These are phyloP conservation scores for Pseudomyrmex cubaensis DNA, from an alignment of 1,140 invertebrate species.

Conservation along the genomic window DNA sequence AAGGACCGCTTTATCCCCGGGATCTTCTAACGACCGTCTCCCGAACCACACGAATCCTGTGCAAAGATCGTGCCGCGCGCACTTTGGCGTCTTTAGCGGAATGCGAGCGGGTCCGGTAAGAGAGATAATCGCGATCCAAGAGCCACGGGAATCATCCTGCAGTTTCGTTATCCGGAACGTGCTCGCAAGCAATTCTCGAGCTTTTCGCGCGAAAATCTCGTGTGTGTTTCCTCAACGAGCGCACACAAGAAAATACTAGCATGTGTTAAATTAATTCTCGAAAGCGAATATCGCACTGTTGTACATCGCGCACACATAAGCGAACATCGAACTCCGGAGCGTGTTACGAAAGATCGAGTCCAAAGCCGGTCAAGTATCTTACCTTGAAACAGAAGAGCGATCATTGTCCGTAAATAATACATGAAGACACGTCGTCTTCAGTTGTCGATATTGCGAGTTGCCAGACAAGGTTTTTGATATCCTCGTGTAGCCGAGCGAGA, in stretches of 20 bases:
- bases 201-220: too few species aligned
- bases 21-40: slow-evolving; percentile 20
- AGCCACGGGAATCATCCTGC: neutral
- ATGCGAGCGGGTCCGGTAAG: neutral
- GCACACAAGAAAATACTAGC: neutral
- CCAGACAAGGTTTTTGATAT: slow-evolving; percentile 29
- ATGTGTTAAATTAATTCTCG: neutral
- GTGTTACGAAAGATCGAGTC: slow-evolving; percentile 9
- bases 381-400: slow-evolving; percentile 3
- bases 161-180: neutral
- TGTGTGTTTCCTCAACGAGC: too few species aligned
- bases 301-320: neutral
- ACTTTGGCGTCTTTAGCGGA: slow-evolving; percentile 12
- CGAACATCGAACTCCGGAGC: neutral
- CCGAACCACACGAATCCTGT: neutral
- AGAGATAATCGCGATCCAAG: neutral
- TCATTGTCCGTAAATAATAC: slow-evolving; percentile 41
- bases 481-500: slow-evolving; percentile 7
- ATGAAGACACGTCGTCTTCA: slow-evolving; percentile 16
- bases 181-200: neutral
- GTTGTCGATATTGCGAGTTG: neutral
- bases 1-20: slow-evolving; percentile 36
- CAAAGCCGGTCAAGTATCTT: slow-evolving; percentile 7
- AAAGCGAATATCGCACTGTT: slow-evolving; percentile 7
- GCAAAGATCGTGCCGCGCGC: neutral